These are phyloP conservation scores for Neofelis nebulosa DNA, from an alignment of 2,113 vertebrate species.

Conservation along the genomic window DNA sequence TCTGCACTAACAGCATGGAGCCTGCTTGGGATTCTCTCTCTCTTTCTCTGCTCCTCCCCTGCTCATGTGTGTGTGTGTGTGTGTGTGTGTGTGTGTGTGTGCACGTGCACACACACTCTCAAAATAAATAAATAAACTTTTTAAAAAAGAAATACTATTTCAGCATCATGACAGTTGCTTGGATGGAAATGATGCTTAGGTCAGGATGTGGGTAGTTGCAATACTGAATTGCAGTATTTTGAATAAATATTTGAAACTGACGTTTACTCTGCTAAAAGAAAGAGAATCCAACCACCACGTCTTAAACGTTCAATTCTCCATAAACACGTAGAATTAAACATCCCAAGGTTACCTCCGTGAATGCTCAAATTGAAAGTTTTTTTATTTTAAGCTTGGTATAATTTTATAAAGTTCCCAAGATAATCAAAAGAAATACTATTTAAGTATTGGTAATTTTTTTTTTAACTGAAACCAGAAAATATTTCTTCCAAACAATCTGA, in stretches of 20 bases:
- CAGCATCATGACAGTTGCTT: neutral
- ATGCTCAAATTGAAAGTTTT: neutral
- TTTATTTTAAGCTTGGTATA: neutral
- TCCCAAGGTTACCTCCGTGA: neutral
- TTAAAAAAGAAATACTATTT: neutral
- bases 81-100: fast-evolving
- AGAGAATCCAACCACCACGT: neutral
- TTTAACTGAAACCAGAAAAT: conserved; percentile 28
- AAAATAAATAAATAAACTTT: no score
- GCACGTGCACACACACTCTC: no score
- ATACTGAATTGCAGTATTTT: neutral
- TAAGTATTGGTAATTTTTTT: neutral
- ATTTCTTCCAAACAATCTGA: conserved; percentile 52
- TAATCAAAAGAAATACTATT: conserved; percentile 18
- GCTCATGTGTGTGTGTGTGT: no score
- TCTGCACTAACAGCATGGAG: no score
- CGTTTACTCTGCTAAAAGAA: neutral
- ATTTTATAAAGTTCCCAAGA: conserved; percentile 25
- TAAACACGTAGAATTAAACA: neutral
- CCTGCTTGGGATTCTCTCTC: no score
- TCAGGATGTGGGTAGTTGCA: neutral
- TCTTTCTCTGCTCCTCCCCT: no score
- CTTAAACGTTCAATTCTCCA: neutral
- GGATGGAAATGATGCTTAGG: neutral
- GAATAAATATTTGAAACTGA: neutral